Percentiles rank a stretch among this genome's conserved stretches.
Evolutionary conservation across 1,140 invertebrate genomes (phyloP).

Genomic region (Hormaphis cornu): DNA sequence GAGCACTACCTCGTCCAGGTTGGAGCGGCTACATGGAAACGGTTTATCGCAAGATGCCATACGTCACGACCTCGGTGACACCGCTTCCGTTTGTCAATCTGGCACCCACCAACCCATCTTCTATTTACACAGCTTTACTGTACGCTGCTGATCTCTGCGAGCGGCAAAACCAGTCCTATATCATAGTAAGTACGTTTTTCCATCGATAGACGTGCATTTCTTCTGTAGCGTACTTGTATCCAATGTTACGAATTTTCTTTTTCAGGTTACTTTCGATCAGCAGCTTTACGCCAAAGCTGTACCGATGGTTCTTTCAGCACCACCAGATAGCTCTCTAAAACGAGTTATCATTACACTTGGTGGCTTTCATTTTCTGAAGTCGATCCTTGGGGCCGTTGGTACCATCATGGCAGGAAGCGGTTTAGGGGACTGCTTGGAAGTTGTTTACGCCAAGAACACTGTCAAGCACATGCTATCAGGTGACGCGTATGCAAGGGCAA

Average conservation of each 20-base stretch:
- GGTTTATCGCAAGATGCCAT: not conserved
- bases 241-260: too few relatives aligned
- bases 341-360: constrained; percentile 31
- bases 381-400: constrained; percentile 37
- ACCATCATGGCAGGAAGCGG: constrained; percentile 36
- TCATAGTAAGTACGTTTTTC: too few relatives aligned
- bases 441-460: constrained; percentile 40
- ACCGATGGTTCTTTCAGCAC: constrained; percentile 29
- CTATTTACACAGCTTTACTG: not conserved
- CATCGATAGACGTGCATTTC: too few relatives aligned
- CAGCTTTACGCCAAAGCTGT: constrained; percentile 39
- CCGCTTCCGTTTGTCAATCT: constrained; percentile 5
- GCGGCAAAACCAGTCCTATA: constrained; percentile 33
- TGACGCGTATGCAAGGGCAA: constrained; percentile 39
- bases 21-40: constrained; percentile 17
- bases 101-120: not conserved
- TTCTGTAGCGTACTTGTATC: too few relatives aligned
- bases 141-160: not conserved
- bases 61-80: not conserved
- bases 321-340: not conserved
- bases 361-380: constrained; percentile 39
- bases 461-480: constrained; percentile 42
- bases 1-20: not conserved
- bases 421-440: constrained; percentile 36
- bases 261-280: constrained; percentile 41